A percentile compares a stretch with the other conserved stretches of the same genome.
Conservation (phyloP, 2,888 invertebrate species). For the Pollenia angustigena region DNA sequence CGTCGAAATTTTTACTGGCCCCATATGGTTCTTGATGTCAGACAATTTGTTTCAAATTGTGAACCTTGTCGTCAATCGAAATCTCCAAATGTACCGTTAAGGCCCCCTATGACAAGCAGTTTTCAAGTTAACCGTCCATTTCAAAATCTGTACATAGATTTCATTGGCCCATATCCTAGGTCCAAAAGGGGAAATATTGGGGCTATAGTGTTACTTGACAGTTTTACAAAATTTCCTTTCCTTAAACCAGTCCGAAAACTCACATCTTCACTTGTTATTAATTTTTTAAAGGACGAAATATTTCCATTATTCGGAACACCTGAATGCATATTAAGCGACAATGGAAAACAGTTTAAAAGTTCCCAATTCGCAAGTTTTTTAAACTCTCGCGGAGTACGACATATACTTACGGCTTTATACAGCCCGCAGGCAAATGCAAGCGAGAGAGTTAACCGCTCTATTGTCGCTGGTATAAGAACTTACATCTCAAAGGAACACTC, state of each 20-base stretch:
- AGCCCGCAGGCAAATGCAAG: conserved; percentile 79
- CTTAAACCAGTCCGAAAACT: conserved; percentile 47
- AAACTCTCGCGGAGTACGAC: conserved; percentile 49
- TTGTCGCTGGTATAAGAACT: conserved; percentile 76
- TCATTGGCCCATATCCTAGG: too few species aligned
- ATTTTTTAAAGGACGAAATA: conserved; percentile 20
- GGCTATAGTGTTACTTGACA: too few species aligned
- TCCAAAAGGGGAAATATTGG: too few species aligned
- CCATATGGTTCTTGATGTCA: neutral
- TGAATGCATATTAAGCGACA: conserved; percentile 73
- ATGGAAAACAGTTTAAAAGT: conserved; percentile 74
- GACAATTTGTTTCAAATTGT: neutral
- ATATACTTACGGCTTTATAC: conserved; percentile 75
- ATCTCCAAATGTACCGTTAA: conserved; percentile 29
- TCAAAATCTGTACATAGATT: neutral
- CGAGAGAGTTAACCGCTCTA: conserved; percentile 77
- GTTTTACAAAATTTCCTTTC: conserved; percentile 30
- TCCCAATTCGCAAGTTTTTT: conserved; percentile 61
- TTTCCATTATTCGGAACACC: conserved; percentile 75
- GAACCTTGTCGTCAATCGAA: conserved; percentile 4
- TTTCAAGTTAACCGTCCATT: conserved; percentile 32
- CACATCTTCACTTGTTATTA: neutral
- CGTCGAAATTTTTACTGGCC: neutral
- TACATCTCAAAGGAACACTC: conserved; percentile 49
- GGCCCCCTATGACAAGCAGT: neutral